Percentiles rank a stretch among this genome's conserved stretches.
Evolutionary conservation across 2,113 vertebrate genomes (phyloP).

Genomic region (Passer montanus): DNA sequence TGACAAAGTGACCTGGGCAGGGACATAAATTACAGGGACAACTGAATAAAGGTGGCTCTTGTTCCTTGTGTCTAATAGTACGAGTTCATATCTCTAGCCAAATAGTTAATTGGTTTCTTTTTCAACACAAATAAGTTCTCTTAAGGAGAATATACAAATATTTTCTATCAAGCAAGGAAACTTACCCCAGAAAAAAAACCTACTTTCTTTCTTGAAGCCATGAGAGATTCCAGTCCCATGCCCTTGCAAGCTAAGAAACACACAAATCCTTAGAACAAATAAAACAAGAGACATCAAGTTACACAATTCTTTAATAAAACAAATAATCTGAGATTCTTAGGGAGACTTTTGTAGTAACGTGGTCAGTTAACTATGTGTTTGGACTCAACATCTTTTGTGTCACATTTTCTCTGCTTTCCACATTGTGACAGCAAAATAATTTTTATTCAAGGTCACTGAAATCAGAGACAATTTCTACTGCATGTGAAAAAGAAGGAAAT

Average conservation of each 20-base stretch:
- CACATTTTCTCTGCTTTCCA: not conserved
- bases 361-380: not conserved
- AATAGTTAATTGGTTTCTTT: not conserved
- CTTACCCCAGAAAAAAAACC: not conserved
- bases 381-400: not conserved
- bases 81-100: not conserved
- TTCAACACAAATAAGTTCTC: not conserved
- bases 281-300: not conserved
- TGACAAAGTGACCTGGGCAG: not conserved
- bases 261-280: not conserved
- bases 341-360: not conserved
- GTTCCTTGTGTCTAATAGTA: not conserved
- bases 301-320: not conserved
- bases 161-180: not conserved
- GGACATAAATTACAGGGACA: not conserved
- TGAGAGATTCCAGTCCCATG: not conserved
- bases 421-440: not conserved
- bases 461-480: not conserved
- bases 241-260: not conserved
- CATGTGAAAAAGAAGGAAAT: not conserved
- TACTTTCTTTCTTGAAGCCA: not conserved
- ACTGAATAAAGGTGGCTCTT: not conserved
- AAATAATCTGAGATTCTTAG: not conserved
- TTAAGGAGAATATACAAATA: not conserved
- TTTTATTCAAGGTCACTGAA: constrained; percentile 1